Evolutionary conservation across 2,113 vertebrate genomes (phyloP).

Genomic region (Amphilophus citrinellus): DNA sequence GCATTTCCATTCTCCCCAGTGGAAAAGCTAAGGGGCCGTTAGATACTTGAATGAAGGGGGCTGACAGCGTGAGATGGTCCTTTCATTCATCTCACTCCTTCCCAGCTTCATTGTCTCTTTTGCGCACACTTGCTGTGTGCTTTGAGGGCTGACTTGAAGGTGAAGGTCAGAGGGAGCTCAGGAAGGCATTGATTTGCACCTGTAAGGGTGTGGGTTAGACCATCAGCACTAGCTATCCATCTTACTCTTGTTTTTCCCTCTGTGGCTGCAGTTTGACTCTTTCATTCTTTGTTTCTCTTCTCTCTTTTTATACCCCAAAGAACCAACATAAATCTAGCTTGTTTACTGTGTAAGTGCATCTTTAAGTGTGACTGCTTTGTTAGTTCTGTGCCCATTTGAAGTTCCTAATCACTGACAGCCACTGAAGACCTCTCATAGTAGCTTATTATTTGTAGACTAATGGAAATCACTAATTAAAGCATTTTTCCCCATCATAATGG

Average conservation of each 20-base stretch:
- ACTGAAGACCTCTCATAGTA: slow-evolving; percentile 14
- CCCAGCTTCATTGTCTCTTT: slow-evolving; percentile 28
- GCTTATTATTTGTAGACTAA: slow-evolving; percentile 16
- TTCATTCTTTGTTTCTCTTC: slow-evolving; percentile 36
- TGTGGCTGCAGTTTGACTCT: slow-evolving; percentile 25
- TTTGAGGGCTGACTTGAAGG: slow-evolving; percentile 54
- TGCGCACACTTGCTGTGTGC: slow-evolving; percentile 6
- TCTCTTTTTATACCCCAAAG: neutral
- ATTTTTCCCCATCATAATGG: neutral
- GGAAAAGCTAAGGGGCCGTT: slow-evolving; percentile 40
- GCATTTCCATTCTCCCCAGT: slow-evolving; percentile 27
- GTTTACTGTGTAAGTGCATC: slow-evolving; percentile 14
- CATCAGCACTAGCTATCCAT: slow-evolving; percentile 56
- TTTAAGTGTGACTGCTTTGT: slow-evolving; percentile 27
- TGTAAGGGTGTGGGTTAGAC: slow-evolving; percentile 58
- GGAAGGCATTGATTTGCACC: slow-evolving; percentile 65
- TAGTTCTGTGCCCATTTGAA: neutral
- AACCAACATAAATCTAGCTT: slow-evolving; percentile 25
- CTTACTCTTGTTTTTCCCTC: slow-evolving; percentile 73
- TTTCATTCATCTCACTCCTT: slow-evolving; percentile 55
- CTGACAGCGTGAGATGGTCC: slow-evolving; percentile 49
- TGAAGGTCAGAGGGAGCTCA: slow-evolving; percentile 53
- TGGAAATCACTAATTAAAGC: slow-evolving; percentile 4
- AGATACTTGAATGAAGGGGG: slow-evolving; percentile 38
- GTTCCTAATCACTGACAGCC: neutral